Evolutionary conservation across 2,797 vertebrate genomes (phyloP).

Genomic region (Florisuga fusca): DNA sequence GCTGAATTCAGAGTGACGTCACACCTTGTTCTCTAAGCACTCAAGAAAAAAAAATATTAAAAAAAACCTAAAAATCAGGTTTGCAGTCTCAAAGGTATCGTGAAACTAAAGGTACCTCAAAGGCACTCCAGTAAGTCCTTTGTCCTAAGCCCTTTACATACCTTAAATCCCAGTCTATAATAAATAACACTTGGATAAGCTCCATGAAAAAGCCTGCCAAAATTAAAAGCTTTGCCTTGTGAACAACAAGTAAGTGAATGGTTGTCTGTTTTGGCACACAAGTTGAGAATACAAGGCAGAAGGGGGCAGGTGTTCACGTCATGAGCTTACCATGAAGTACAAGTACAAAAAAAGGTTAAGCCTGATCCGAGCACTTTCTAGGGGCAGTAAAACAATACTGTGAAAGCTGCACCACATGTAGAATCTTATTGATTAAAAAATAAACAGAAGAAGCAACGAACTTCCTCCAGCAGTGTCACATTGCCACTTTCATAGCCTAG

Average conservation of each 20-base stretch:
- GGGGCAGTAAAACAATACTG: neutral
- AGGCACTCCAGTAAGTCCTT: neutral
- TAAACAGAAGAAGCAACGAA: neutral
- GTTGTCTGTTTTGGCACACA: neutral
- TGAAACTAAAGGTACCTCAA: neutral
- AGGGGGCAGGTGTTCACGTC: neutral
- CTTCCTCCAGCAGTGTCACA: neutral
- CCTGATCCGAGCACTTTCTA: neutral
- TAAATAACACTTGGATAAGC: neutral
- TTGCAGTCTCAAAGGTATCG: neutral
- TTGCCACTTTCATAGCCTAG: neutral
- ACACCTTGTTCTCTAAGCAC: neutral
- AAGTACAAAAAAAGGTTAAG: neutral
- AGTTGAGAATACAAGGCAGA: neutral
- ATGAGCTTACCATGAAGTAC: neutral
- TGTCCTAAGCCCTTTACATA: neutral
- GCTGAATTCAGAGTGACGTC: neutral
- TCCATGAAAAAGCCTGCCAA: neutral
- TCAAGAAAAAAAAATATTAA: neutral
- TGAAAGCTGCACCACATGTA: neutral
- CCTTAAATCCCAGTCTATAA: neutral
- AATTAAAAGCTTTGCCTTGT: neutral
- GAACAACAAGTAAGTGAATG: neutral
- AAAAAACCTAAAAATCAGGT: neutral
- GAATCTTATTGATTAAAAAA: conserved; percentile 38